Base-by-base conservation (phyloP, 2,797 vertebrate species). In the Agapornis canus region DNA sequence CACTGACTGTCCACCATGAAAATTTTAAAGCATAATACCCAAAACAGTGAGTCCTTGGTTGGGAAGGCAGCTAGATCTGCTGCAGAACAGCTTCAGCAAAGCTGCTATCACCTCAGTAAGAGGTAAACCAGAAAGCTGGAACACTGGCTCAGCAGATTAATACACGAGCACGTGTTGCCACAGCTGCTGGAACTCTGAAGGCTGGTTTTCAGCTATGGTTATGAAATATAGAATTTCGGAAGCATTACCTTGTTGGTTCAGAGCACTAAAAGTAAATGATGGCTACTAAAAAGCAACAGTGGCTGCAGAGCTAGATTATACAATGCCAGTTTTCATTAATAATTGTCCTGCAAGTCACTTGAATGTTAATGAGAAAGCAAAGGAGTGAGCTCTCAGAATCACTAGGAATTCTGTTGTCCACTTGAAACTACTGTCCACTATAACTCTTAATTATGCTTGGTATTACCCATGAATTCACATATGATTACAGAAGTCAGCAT, bases 1-100 rank as follows among this genome's bases (percentile, higher is more conserved):
- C 45, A 94, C 42, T 13, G 92, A 92, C 49, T 94, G 57, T 86
- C 72, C 91, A 72, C 68, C 35, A 49, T 70, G 63, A 94, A 92
- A 31, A 82, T 89, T 92, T 92, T 82, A 92, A 96, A 94, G 90
- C 40, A 54, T 59, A 65, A 94, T 29, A 85, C 52, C 48, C 37
- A 47, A 94, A 97, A 57, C 73, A 96, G 56, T 51, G 84, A 96
- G 81, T 79, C 71, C 65, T 64, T 71, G 93, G 77, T 59, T 66
- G 91, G 85, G 73, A 89, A 88, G 83, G 45, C 77, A 92, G 68
- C 49, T 83, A 64, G 71, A 16, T 52, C 17, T 80, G 45, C 23
- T 86, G 42, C 63, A 92, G 37, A 91, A 23, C 42, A 86, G 47
- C 60, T 52, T 60, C 76, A 82, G n/a, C 22, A 49, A 93, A 95